Evolutionary conservation across 2,797 vertebrate species (phyloP).

Genomic region (Premnoplex brunnescens): DNA sequence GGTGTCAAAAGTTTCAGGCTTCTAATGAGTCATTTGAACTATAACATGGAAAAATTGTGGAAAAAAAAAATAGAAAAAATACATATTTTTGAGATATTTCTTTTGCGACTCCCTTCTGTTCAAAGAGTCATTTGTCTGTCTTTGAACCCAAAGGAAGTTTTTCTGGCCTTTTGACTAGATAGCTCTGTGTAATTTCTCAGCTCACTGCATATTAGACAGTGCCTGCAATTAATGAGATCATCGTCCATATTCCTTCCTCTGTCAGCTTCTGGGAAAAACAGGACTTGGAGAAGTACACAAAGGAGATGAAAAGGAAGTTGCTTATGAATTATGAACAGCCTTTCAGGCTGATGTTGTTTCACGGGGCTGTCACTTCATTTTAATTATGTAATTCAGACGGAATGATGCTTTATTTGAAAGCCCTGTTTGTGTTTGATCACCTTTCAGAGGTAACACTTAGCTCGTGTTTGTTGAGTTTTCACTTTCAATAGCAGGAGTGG

Average conservation of each 20-base stretch:
- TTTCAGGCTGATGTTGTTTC: conserved; percentile 46
- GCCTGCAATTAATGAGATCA: not conserved
- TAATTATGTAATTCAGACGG: conserved; percentile 29
- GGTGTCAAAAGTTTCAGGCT: not conserved
- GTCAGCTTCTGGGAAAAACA: not conserved
- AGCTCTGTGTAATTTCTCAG: not conserved
- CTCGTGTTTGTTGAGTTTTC: not conserved
- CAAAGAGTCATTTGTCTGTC: not conserved
- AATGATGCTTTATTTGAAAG: not conserved
- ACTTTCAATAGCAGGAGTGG: not conserved
- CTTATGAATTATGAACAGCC: conserved; percentile 63
- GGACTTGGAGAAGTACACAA: conserved; percentile 20
- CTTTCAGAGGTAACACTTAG: conserved; percentile 11
- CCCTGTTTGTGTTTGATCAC: conserved; percentile 44
- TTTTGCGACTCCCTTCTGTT: not conserved
- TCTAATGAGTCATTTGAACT: not conserved
- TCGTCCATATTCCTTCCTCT: not conserved
- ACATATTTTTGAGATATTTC: not conserved
- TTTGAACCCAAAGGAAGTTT: not conserved
- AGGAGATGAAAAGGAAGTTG: conserved; percentile 61
- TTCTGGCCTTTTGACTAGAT: not conserved
- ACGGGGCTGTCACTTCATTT: not conserved
- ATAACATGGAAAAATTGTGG: not conserved
- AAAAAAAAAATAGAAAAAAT: not conserved
- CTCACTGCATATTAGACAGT: not conserved